A percentile compares a stretch with the other conserved stretches of the same genome.
phyloP scores from a whole-genome alignment of 2,888 invertebrate genomes.

The Koerneria pararmatus region DNA sequence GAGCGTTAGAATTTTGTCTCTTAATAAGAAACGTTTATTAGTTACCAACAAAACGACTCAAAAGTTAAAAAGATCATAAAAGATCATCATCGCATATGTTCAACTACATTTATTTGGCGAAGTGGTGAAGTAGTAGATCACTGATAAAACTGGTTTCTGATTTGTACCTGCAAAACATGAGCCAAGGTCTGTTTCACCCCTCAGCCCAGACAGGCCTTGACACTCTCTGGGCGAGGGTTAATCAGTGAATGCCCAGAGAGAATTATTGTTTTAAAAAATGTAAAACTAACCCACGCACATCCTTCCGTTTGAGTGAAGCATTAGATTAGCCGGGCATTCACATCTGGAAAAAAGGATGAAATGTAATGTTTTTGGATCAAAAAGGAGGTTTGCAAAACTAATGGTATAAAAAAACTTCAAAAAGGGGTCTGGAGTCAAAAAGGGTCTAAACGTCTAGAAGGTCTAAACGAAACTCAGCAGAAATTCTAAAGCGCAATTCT shows the following conservation, averaged over 20 bases:
- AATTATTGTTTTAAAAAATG: constrained; percentile 10
- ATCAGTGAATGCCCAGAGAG: background rate
- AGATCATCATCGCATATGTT: background rate
- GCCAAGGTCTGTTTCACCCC: background rate
- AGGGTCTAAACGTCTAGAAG: too few relatives aligned
- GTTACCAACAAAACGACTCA: background rate
- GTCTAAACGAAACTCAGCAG: too few relatives aligned
- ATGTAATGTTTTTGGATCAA: too few relatives aligned
- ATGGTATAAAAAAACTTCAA: too few relatives aligned
- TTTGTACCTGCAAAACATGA: background rate
- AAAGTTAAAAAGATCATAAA: background rate
- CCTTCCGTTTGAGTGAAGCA: constrained; percentile 71
- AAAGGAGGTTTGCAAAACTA: too few relatives aligned
- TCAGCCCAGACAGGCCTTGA: background rate
- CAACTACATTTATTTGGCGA: constrained; percentile 14
- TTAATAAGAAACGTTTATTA: background rate
- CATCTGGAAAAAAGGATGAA: too few relatives aligned
- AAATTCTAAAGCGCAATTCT: too few relatives aligned
- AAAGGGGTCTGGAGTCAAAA: too few relatives aligned
- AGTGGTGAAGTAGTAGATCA: too few relatives aligned
- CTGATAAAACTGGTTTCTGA: background rate
- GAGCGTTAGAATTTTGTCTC: constrained; percentile 7
- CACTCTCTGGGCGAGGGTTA: background rate
- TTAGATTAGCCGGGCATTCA: constrained; percentile 71
- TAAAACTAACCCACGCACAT: constrained; percentile 71